These are phyloP conservation scores for Dicycla oo DNA, from an alignment of 2,888 invertebrate species.

Conservation along the genomic window DNA sequence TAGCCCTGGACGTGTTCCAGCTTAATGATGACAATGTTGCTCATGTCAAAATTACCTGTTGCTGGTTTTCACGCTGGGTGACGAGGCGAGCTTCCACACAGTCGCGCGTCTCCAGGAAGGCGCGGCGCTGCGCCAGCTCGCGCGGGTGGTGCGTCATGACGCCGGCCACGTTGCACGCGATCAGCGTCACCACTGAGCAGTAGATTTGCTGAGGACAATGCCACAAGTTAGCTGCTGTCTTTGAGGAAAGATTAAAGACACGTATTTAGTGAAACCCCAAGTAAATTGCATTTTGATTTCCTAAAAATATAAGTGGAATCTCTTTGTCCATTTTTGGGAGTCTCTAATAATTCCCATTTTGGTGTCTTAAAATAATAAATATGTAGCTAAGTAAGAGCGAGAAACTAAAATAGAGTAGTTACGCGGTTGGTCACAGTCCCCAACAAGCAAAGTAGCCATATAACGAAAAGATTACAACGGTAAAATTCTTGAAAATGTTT, in stretches of 20 bases:
- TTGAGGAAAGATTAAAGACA: background rate
- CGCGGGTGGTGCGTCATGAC: constrained; percentile 97
- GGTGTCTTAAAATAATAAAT: background rate
- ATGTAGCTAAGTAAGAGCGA: background rate
- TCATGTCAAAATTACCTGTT: constrained; percentile 92
- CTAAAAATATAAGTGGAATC: background rate
- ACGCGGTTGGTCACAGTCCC: background rate
- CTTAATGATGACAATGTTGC: too few relatives aligned
- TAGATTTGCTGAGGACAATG: constrained; percentile 89
- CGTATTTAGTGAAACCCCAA: background rate
- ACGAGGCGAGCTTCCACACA: constrained; percentile 97
- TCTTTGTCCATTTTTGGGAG: background rate
- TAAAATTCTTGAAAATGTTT: too few relatives aligned
- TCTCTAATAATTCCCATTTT: background rate
- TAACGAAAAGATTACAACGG: too few relatives aligned
- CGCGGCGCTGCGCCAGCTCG: constrained; percentile 97
- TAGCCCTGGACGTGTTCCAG: background rate
- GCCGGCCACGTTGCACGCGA: constrained; percentile 96
- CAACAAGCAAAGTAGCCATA: too few relatives aligned
- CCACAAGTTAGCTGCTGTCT: background rate
- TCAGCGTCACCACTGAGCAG: constrained; percentile 92
- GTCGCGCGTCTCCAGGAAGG: constrained; percentile 98
- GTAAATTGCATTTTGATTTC: background rate
- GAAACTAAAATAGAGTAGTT: background rate
- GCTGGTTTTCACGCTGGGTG: constrained; percentile 98